Evolutionary conservation across 2,113 vertebrate species (phyloP), one percentile per base, ranked within the genome.

Genomic region (Malaclemys terrapin): DNA sequence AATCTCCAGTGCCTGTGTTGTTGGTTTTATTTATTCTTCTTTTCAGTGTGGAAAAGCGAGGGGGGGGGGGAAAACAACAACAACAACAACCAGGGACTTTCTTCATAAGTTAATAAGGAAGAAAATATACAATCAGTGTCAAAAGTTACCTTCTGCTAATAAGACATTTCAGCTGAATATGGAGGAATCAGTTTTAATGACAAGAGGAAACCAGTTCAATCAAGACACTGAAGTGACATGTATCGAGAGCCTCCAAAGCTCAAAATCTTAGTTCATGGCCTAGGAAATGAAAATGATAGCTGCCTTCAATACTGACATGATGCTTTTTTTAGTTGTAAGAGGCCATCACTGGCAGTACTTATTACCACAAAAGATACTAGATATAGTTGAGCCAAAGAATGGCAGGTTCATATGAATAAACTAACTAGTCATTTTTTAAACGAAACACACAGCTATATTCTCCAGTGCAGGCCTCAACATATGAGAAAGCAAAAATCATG

Each of bases 151-250:
- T 29, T 27, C 42, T 54, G 69, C 42, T 89, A 8, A 84, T 72
- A 75, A 89, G 13, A 1, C 45, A 82, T 82, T 10, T 90, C 52
- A 78, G 54, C 20, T 57, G 52, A 90, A 89, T 22, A 45, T 27
- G 87, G 80, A 47, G 11, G 78, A 19, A 75, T 35, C 4, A 4
- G 50, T 0, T 11, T 83, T 81, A 45, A 54, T 0, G 1, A 87
- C 20, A 79, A 89, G 13, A 5, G 45, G 27, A 7, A 1, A 2
- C 0, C 0, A 82, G 38, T 53, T 42, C 10, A 76, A 59, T 8
- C 12, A 89, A 56, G 5, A 31, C 45, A 45, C 38, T 53, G 91
- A 90, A 27, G 13, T 78, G 69, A 89, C 5, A 5, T 1, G 0
- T 25, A 50, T 45, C 10, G 49, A 89, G 49, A 84, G 24, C 10